Percentiles rank a stretch among this genome's conserved stretches.
Evolutionary conservation across 2,113 vertebrate species (phyloP).

Genomic region (Pheucticus melanocephalus): DNA sequence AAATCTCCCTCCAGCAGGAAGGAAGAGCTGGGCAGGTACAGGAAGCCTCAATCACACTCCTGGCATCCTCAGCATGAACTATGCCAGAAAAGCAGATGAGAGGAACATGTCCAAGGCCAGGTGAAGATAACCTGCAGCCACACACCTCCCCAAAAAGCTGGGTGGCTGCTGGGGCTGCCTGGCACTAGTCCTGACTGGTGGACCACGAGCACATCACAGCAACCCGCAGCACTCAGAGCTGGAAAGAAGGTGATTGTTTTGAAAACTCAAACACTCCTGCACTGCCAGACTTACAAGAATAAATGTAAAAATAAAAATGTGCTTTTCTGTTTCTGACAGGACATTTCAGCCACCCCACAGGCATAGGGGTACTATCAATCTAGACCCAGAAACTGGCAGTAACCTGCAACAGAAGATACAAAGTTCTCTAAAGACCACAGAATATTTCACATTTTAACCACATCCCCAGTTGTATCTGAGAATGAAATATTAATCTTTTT

Average conservation of each 20-base stretch:
- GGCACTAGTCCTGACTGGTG: not conserved
- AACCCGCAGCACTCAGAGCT: fast-evolving
- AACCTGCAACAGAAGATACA: not conserved
- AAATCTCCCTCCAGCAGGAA: not conserved
- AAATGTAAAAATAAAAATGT: not conserved
- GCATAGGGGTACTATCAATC: not conserved
- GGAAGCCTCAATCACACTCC: not conserved
- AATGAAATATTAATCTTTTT: not conserved
- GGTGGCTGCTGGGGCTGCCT: not conserved
- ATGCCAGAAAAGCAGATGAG: not conserved
- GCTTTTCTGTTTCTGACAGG: not conserved
- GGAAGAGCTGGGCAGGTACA: not conserved
- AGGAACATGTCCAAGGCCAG: not conserved
- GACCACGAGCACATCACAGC: fast-evolving
- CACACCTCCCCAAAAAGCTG: not conserved
- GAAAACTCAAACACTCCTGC: not conserved
- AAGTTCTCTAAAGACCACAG: not conserved
- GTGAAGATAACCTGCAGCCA: not conserved
- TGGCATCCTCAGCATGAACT: not conserved
- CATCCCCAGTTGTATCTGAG: not conserved
- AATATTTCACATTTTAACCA: not conserved
- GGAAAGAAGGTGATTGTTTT: not conserved
- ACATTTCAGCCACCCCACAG: not conserved
- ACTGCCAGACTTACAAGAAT: not conserved
- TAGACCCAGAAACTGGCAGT: not conserved